Conservation (phyloP, 2,113 vertebrate genomes). For the Mastomys natalensis region DNA sequence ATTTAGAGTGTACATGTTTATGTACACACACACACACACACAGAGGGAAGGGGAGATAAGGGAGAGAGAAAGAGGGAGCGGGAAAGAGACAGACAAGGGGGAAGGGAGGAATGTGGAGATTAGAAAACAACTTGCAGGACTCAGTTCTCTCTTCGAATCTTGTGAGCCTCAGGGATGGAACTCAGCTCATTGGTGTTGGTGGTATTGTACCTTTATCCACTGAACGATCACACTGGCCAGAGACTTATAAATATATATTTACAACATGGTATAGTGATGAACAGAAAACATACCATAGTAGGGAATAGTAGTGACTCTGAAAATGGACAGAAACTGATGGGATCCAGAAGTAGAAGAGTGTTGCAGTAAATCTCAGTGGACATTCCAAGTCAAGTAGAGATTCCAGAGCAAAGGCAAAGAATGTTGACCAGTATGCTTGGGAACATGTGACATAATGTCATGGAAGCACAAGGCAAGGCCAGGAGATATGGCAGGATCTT, state of each 20-base stretch:
- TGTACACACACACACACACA: background rate
- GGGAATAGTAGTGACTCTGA: background rate
- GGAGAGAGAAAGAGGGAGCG: too few relatives aligned
- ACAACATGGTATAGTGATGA: conserved; percentile 11
- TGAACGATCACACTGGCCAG: background rate
- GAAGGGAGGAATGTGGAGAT: background rate
- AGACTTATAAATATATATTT: background rate
- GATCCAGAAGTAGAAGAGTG: background rate
- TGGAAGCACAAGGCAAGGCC: background rate
- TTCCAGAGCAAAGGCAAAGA: conserved; percentile 61
- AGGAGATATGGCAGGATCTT: background rate
- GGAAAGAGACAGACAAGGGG: too few relatives aligned
- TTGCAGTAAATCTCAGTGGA: background rate
- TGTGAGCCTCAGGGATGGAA: background rate
- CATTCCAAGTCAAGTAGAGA: conserved; percentile 19
- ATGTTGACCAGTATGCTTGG: conserved; percentile 2
- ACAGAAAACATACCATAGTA: background rate
- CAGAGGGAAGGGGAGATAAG: too few relatives aligned
- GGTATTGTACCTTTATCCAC: background rate
- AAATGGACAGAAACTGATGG: background rate
- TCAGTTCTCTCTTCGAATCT: background rate
- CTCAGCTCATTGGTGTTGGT: background rate
- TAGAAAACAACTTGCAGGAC: background rate
- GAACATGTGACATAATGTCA: background rate
- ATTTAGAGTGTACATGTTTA: background rate